Evolutionary conservation across 2,113 vertebrate species (phyloP), one percentile per base, ranked within the genome.

Genomic region (Bostrychus sinensis): DNA sequence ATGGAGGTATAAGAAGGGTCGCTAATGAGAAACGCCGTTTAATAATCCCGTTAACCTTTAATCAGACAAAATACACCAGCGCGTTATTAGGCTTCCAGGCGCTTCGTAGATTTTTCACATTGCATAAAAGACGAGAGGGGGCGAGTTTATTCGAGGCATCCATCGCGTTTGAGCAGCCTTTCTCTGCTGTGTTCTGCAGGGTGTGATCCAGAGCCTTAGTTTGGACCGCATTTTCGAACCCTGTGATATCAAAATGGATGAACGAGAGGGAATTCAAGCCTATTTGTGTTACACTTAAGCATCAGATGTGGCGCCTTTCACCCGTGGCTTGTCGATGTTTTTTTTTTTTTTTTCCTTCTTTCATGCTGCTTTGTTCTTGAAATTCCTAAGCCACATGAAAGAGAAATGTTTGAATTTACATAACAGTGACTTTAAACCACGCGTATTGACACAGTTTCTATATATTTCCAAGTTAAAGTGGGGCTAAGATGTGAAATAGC

Each of bases 121-220:
- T 26, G 74, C 68, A 77, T 32, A 28, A 68, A 86, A 70, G 65
- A 51, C 48, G 25, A 51, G 26, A 75, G 69, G 72, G 66, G 66
- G 70, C 38, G 76, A 73, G 77, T 82, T 86, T 70, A 74, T 74
- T 75, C 72, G 57, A 81, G 80, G 72, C 80, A 76, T 60, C 56
- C 73, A 37, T 68, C 20, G 56, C 63, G 67, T 67, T 38, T 61
- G 74, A 84, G 59, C 48, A 66, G 60, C 58, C 26, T 63, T 74
- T 70, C 91, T 89, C 83, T 81, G 89, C 94, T 93, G 91, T 95
- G 48, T 51, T 51, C 93, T 92, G 48, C 48, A 51, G 94, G 93
- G 92, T 94, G 92, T 91, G 92, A 93, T 92, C 92, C 56, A 70
- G 72, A 80, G 76, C 14, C 82, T 86, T 76, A 71, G 85, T 72